phyloP scores from a whole-genome alignment of 2,797 vertebrate species.

The Sebastiscus tertius region DNA sequence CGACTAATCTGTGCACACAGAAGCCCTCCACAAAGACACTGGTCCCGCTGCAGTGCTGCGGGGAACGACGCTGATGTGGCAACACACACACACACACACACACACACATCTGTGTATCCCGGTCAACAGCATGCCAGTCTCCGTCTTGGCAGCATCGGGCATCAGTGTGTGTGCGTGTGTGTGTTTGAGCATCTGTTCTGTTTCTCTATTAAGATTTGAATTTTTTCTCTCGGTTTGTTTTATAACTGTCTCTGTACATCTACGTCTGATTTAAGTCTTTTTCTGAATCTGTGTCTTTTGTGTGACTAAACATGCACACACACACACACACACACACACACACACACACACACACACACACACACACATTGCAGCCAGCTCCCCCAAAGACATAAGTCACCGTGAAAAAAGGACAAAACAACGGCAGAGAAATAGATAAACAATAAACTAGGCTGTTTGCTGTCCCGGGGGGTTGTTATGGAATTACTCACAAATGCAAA shows the following conservation, averaged over 20 bases:
- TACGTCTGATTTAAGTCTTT: neutral
- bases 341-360: neutral
- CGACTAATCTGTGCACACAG: neutral
- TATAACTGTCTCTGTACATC: constrained; percentile 11
- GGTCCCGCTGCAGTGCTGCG: neutral
- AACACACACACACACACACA: neutral
- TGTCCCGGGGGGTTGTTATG: neutral
- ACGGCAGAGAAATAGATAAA: neutral
- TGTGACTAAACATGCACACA: neutral
- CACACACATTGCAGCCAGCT: neutral
- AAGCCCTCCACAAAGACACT: neutral
- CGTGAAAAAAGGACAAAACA: constrained; percentile 1
- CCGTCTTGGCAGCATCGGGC: neutral
- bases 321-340: neutral
- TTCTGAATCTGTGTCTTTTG: neutral
- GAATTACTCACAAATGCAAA: constrained; percentile 21
- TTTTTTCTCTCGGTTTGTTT: neutral
- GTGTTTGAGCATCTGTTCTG: neutral
- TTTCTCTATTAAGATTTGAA: neutral
- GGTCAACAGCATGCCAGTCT: neutral
- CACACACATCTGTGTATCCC: neutral
- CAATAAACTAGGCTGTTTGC: neutral
- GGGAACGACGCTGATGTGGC: neutral
- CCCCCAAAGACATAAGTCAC: neutral
- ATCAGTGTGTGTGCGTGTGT: neutral